These are phyloP conservation scores for Brassicogethes aeneus DNA, from an alignment of 2,888 invertebrate genomes.

Conservation along the genomic window DNA sequence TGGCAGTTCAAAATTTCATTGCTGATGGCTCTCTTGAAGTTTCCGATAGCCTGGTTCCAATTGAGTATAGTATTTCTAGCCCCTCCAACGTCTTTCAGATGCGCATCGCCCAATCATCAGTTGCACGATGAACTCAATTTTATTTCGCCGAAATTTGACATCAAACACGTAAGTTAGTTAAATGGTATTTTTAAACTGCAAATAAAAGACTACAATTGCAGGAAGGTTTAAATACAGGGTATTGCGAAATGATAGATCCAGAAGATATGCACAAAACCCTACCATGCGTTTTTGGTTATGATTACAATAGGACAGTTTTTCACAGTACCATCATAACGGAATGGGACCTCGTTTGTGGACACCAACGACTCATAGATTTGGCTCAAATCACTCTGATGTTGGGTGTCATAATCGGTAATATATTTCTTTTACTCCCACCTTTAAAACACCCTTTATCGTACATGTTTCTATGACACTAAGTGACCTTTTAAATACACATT, in stretches of 20 bases:
- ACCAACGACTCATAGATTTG: constrained; percentile 48
- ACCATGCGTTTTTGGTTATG: constrained; percentile 34
- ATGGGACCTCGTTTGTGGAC: constrained; percentile 56
- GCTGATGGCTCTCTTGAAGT: constrained; percentile 48
- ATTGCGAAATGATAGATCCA: constrained; percentile 27
- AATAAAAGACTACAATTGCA: too few relatives aligned
- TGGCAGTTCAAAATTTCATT: constrained; percentile 50
- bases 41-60: constrained; percentile 55
- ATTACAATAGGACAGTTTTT: constrained; percentile 51
- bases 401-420: constrained; percentile 48
- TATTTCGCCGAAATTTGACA: constrained; percentile 13
- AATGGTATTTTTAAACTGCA: too few relatives aligned
- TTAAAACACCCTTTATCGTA: background rate
- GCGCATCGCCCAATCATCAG: constrained; percentile 29
- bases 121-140: constrained; percentile 27
- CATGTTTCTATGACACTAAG: too few relatives aligned
- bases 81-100: constrained; percentile 53
- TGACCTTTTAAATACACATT: too few relatives aligned
- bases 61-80: constrained; percentile 54
- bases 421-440: background rate
- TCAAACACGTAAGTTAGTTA: constrained; percentile 15
- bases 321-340: constrained; percentile 55
- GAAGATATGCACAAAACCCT: constrained; percentile 11
- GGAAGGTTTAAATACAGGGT: constrained; percentile 27
- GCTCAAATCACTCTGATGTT: constrained; percentile 55